These are phyloP conservation scores for Phalacrocorax aristotelis DNA, from an alignment of 2,113 vertebrate genomes.

Conservation along the genomic window DNA sequence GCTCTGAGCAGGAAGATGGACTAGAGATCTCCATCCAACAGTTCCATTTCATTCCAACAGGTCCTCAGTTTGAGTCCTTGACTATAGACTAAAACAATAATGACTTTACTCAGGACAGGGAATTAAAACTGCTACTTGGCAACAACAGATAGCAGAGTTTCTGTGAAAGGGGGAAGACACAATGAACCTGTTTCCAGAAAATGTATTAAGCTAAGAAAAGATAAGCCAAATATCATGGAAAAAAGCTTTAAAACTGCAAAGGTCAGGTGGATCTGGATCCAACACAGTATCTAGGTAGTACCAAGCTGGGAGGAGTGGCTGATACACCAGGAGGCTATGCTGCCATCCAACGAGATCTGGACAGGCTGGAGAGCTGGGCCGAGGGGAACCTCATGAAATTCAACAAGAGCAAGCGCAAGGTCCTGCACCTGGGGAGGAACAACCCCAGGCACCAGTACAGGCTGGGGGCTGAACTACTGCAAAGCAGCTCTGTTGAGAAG, in stretches of 20 bases:
- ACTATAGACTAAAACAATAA: neutral
- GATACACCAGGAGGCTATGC: too few species aligned
- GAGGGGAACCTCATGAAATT: too few species aligned
- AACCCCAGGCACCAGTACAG: too few species aligned
- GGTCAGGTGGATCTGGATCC: neutral
- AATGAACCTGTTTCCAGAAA: neutral
- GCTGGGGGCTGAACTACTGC: too few species aligned
- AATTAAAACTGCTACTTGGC: neutral
- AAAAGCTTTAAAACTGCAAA: neutral
- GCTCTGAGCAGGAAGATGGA: neutral
- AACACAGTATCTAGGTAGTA: neutral
- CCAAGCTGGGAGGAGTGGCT: too few species aligned
- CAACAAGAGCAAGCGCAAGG: too few species aligned
- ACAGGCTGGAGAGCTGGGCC: too few species aligned
- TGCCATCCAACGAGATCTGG: too few species aligned
- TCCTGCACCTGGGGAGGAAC: too few species aligned
- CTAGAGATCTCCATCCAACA: neutral
- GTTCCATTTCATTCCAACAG: neutral
- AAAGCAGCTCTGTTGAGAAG: too few species aligned
- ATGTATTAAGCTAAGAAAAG: neutral
- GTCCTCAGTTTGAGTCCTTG: neutral
- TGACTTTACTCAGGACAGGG: neutral
- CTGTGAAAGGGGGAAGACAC: neutral
- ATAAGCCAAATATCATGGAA: neutral
- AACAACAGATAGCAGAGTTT: neutral